Conservation (phyloP, 2,113 vertebrate species). For the Puntigrus tetrazona region DNA sequence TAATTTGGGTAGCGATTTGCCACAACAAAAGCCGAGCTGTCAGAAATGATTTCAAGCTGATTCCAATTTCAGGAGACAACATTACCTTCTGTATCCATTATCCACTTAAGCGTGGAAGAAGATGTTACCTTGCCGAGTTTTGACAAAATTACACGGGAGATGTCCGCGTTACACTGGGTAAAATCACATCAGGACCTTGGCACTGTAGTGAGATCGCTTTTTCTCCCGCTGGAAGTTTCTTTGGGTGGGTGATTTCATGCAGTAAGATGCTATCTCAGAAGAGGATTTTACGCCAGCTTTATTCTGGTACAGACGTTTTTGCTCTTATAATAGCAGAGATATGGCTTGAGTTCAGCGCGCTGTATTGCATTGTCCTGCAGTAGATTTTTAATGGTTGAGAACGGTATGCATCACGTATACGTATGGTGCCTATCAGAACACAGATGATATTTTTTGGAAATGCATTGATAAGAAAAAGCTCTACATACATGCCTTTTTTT, state of each 20-base stretch:
- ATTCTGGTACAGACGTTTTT: not conserved
- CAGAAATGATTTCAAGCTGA: slow-evolving; percentile 42
- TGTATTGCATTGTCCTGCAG: not conserved
- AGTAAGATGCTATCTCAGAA: slow-evolving; percentile 1
- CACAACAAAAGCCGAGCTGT: slow-evolving; percentile 37
- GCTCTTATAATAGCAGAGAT: not conserved
- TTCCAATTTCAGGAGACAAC: slow-evolving; percentile 41
- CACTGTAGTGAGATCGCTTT: not conserved
- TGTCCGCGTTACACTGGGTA: slow-evolving; percentile 24
- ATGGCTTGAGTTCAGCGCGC: not conserved
- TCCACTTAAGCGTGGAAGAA: slow-evolving; percentile 54
- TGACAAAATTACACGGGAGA: slow-evolving; percentile 39
- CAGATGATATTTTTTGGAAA: not conserved
- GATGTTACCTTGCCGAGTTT: slow-evolving; percentile 44
- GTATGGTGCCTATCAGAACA: not conserved
- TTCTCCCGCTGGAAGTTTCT: not conserved
- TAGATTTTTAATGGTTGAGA: not conserved
- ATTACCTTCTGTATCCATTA: slow-evolving; percentile 45
- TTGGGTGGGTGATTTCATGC: slow-evolving; percentile 1
- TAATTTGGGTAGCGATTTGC: slow-evolving; percentile 47
- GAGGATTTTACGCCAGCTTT: not conserved
- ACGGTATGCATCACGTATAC: not conserved
- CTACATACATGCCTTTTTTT: not conserved
- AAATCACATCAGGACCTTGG: slow-evolving; percentile 34
- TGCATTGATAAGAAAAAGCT: not conserved